Conservation (phyloP, 2,797 vertebrate genomes). For the Danio tinwini region DNA sequence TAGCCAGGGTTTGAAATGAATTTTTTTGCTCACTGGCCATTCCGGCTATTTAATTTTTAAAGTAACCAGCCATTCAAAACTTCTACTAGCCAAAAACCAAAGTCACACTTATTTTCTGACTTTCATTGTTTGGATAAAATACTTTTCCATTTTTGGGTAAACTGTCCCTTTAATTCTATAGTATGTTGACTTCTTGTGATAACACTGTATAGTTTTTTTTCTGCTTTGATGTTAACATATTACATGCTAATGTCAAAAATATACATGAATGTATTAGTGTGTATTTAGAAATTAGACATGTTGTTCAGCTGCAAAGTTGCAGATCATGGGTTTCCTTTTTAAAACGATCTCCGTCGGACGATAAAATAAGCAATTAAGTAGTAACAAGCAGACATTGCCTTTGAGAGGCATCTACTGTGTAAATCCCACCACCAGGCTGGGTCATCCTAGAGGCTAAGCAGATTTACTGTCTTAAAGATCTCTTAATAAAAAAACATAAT, state of each 20-base stretch:
- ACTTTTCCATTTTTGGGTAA: too few species aligned
- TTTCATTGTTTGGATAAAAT: too few species aligned
- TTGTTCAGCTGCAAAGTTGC: background rate
- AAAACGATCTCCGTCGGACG: slow-evolving; percentile 7
- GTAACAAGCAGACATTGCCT: slow-evolving; percentile 25
- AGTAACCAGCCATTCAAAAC: too few species aligned
- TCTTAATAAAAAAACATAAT: slow-evolving; percentile 56
- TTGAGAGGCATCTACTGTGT: slow-evolving; percentile 41
- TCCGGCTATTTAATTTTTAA: too few species aligned
- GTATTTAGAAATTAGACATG: slow-evolving; percentile 7
- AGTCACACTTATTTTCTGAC: too few species aligned
- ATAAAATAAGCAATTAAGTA: slow-evolving; percentile 39
- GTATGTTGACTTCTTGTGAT: background rate
- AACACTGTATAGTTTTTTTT: background rate
- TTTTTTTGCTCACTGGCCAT: too few species aligned
- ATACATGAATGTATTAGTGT: background rate
- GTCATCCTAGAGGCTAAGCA: slow-evolving; percentile 34
- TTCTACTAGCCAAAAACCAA: too few species aligned
- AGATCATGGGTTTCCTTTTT: slow-evolving; percentile 42
- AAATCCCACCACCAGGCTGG: slow-evolving; percentile 36
- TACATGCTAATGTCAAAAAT: background rate
- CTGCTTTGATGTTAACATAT: background rate
- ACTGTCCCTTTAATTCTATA: background rate
- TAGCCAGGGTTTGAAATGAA: too few species aligned
- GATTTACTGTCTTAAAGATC: slow-evolving; percentile 56